Evolutionary conservation across 2,797 vertebrate species (phyloP).

Genomic region (Podarcis siculus): DNA sequence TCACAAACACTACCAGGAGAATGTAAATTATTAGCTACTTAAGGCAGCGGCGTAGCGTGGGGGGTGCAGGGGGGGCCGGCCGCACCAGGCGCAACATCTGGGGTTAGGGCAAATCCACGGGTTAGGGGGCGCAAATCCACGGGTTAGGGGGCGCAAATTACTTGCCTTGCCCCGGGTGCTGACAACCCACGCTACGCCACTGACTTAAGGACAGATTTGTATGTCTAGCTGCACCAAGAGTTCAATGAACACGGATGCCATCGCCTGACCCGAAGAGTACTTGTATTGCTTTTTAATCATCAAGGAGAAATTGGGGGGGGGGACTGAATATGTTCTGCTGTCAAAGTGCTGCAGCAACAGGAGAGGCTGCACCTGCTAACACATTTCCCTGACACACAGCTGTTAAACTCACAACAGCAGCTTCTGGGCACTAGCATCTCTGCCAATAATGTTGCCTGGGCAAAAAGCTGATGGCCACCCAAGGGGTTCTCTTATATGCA

Average conservation of each 20-base stretch:
- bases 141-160: too few species aligned
- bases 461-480: not conserved
- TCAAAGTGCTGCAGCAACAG: not conserved
- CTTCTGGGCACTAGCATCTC: not conserved
- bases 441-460: not conserved
- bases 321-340: not conserved
- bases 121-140: too few species aligned
- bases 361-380: not conserved
- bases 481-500: not conserved
- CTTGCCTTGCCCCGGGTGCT: too few species aligned
- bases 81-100: too few species aligned
- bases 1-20: constrained; percentile 53
- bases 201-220: constrained; percentile 46
- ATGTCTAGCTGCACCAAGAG: constrained; percentile 21
- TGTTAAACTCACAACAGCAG: not conserved
- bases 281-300: not conserved
- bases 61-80: too few species aligned
- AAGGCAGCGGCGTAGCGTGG: too few species aligned
- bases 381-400: not conserved
- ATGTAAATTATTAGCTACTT: constrained; percentile 66
- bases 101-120: too few species aligned
- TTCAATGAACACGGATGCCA: not conserved
- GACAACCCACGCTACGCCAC: too few species aligned
- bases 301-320: not conserved
- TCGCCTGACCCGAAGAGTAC: not conserved